Evolutionary conservation across 2,113 vertebrate species (phyloP).

Genomic region (Benitochromis conjunctus): DNA sequence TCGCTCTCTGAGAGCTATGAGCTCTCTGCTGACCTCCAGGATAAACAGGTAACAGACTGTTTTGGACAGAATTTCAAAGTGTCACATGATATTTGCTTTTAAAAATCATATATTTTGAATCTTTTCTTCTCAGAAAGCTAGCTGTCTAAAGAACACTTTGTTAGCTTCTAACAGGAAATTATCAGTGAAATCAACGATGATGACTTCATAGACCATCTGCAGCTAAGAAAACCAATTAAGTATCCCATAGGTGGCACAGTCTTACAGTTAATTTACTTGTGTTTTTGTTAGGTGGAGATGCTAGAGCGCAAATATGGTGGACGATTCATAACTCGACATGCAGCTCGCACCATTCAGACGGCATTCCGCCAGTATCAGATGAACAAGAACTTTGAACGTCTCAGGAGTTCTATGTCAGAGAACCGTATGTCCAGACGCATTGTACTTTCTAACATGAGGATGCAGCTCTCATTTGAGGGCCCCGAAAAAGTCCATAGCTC

Average conservation of each 20-base stretch:
- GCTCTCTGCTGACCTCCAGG: slow-evolving; percentile 97
- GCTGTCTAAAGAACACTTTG: neutral
- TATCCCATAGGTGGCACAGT: neutral
- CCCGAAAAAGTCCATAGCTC: slow-evolving; percentile 95
- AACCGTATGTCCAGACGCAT: slow-evolving; percentile 98
- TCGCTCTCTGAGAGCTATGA: slow-evolving; percentile 99
- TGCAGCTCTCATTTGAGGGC: slow-evolving; percentile 98
- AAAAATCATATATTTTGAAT: neutral
- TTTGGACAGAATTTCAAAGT: neutral
- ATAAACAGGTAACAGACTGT: slow-evolving; percentile 88
- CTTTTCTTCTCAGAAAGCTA: neutral
- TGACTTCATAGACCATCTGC: neutral
- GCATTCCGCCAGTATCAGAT: slow-evolving; percentile 99
- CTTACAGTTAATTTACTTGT: neutral
- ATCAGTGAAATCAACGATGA: neutral
- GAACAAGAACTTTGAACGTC: slow-evolving; percentile 99
- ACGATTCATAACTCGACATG: slow-evolving; percentile 96
- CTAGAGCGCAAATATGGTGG: slow-evolving; percentile 99
- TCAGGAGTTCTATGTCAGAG: slow-evolving; percentile 98
- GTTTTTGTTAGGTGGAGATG: slow-evolving; percentile 89
- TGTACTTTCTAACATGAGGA: slow-evolving; percentile 98
- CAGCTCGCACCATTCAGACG: slow-evolving; percentile 96
- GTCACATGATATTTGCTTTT: neutral
- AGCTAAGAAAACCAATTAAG: neutral
- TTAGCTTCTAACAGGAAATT: neutral